Conservation (phyloP, 2,113 vertebrate species). For the Ivindomyrus marchei region DNA sequence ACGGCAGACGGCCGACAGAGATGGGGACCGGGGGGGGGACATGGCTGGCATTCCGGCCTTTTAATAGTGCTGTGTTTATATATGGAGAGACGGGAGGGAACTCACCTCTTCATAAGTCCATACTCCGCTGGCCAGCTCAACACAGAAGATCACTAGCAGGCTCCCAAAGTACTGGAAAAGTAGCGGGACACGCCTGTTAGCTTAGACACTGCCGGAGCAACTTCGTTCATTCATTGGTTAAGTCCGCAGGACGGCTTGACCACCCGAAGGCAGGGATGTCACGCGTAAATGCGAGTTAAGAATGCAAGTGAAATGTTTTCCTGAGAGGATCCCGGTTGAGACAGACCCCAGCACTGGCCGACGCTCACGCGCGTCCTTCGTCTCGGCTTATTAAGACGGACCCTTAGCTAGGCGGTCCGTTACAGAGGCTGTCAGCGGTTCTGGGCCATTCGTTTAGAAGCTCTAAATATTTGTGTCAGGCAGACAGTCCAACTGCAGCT, state of each 20-base stretch:
- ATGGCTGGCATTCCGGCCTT: constrained; percentile 43
- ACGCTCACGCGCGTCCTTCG: background rate
- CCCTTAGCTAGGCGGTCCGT: constrained; percentile 28
- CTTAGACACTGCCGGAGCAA: too few relatives aligned
- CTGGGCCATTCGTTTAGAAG: constrained; percentile 37
- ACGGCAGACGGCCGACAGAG: background rate
- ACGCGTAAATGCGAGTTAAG: background rate
- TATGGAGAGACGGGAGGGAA: background rate
- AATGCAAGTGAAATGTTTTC: background rate
- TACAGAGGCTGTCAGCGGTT: constrained; percentile 13
- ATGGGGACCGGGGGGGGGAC: background rate
- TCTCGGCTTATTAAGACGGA: constrained; percentile 36
- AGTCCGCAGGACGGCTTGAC: background rate
- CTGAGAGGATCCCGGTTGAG: background rate
- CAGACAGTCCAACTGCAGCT: constrained; percentile 28
- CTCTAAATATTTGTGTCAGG: constrained; percentile 46
- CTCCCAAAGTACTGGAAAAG: constrained; percentile 84
- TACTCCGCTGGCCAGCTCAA: constrained; percentile 88
- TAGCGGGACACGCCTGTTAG: background rate
- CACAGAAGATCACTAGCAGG: constrained; percentile 89
- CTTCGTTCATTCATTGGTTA: background rate
- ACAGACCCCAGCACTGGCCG: background rate
- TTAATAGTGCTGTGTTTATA: constrained; percentile 34
- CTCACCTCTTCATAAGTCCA: constrained; percentile 90
- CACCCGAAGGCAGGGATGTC: background rate